Percentiles rank a stretch among this genome's conserved stretches.
Evolutionary conservation across 2,888 invertebrate species (phyloP).

Genomic region (Dicycla oo): DNA sequence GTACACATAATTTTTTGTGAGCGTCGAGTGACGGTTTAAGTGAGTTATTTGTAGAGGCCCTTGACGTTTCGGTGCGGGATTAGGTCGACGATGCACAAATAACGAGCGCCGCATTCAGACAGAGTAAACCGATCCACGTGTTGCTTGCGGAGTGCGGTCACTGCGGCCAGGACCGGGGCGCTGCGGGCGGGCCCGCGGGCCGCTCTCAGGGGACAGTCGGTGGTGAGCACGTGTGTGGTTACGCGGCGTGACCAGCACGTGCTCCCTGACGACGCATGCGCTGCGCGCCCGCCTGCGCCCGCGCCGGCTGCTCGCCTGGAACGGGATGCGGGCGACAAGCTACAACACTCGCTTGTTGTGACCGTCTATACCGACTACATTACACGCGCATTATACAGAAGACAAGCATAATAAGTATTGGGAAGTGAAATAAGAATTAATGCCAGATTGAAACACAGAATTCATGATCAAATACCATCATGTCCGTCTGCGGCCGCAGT

Average conservation of each 20-base stretch:
- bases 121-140: not conserved
- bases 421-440: not conserved
- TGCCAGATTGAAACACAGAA: not conserved
- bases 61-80: slow-evolving; percentile 74
- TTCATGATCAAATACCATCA: too few species aligned
- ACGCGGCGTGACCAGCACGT: slow-evolving; percentile 29
- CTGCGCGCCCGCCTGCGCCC: slow-evolving; percentile 8
- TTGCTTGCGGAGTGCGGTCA: not conserved
- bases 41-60: slow-evolving; percentile 87
- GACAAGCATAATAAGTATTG: not conserved
- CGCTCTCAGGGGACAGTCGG: not conserved
- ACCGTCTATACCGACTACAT: not conserved
- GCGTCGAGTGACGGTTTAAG: slow-evolving; percentile 83
- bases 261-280: slow-evolving; percentile 12
- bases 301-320: slow-evolving; percentile 5
- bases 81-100: slow-evolving; percentile 73
- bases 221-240: slow-evolving; percentile 9
- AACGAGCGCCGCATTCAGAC: slow-evolving; percentile 51
- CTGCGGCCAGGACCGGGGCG: slow-evolving; percentile 14
- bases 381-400: not conserved
- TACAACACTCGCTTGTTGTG: not conserved
- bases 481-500: too few species aligned
- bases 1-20: slow-evolving; percentile 82
- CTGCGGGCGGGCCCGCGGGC: not conserved
- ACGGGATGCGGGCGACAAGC: slow-evolving; percentile 45